phyloP scores from a whole-genome alignment of 2,113 vertebrate genomes.

The Gymnobelideus leadbeateri region DNA sequence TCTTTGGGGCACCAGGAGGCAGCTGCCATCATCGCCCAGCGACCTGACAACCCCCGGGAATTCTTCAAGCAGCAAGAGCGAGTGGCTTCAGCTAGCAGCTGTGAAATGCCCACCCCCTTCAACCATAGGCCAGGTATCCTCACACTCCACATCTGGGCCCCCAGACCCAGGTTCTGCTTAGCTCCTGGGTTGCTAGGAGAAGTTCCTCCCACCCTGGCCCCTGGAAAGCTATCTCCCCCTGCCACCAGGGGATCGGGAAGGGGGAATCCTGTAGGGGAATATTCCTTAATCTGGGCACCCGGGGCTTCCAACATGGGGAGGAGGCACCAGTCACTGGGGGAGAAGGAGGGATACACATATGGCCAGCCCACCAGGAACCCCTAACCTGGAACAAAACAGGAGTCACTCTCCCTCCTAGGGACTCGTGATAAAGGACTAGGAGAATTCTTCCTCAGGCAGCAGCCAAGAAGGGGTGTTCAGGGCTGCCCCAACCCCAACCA shows the following conservation, averaged over 20 bases:
- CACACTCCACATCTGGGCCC: accelerated
- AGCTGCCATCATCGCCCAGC: slow-evolving; percentile 96
- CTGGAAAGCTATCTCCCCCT: background rate
- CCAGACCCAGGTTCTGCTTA: background rate
- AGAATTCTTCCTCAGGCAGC: background rate
- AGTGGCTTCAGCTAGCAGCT: slow-evolving; percentile 88
- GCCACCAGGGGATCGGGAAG: background rate
- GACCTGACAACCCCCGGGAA: slow-evolving; percentile 95
- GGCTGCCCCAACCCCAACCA: background rate
- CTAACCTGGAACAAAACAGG: background rate
- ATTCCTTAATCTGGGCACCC: background rate
- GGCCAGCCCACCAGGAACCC: background rate
- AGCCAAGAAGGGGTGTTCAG: background rate
- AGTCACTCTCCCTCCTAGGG: background rate
- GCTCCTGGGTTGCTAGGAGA: background rate
- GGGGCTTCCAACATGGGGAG: background rate
- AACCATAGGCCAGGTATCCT: slow-evolving; percentile 92
- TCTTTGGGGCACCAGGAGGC: slow-evolving; percentile 88
- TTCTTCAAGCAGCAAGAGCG: slow-evolving; percentile 96
- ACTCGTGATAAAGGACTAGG: background rate
- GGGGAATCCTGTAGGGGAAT: background rate
- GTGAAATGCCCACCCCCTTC: slow-evolving; percentile 88
- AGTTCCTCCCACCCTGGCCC: background rate
- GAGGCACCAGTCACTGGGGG: background rate
- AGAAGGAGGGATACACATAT: background rate